A percentile compares a stretch with the other conserved stretches of the same genome.
phyloP scores from a whole-genome alignment of 2,113 vertebrate species.

The Anseranas semipalmata region DNA sequence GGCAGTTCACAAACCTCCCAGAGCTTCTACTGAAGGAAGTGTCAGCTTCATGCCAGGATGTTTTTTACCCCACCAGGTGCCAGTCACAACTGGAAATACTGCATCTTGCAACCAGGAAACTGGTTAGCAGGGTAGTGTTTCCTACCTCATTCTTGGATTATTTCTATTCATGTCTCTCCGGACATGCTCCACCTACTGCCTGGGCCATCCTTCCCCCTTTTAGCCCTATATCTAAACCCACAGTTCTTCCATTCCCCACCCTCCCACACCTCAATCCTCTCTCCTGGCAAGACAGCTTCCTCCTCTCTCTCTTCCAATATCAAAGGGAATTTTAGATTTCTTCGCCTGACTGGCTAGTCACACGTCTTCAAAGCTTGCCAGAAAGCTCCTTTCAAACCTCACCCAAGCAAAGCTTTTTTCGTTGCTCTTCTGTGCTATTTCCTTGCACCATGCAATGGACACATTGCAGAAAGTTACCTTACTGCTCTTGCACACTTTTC shows the following conservation, averaged over 20 bases:
- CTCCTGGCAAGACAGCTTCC: background rate
- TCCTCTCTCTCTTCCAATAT: background rate
- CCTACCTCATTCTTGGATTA: background rate
- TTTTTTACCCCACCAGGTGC: background rate
- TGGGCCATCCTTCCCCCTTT: background rate
- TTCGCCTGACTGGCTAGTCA: background rate
- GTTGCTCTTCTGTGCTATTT: background rate
- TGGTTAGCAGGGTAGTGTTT: background rate
- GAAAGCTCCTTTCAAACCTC: background rate
- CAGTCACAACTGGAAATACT: background rate
- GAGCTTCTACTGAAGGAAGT: background rate
- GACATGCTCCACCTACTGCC: background rate
- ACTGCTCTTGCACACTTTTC: background rate
- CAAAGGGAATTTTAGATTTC: background rate
- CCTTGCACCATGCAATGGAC: background rate
- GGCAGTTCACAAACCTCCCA: background rate
- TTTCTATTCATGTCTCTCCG: background rate
- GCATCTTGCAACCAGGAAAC: background rate
- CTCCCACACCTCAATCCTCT: background rate
- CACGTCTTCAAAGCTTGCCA: background rate
- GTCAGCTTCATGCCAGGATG: background rate
- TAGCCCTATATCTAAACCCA: background rate
- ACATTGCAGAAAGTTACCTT: background rate
- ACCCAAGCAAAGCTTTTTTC: background rate
- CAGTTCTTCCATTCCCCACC: background rate